phyloP scores from a whole-genome alignment of 2,888 invertebrate species.

The Celastrina argiolus region DNA sequence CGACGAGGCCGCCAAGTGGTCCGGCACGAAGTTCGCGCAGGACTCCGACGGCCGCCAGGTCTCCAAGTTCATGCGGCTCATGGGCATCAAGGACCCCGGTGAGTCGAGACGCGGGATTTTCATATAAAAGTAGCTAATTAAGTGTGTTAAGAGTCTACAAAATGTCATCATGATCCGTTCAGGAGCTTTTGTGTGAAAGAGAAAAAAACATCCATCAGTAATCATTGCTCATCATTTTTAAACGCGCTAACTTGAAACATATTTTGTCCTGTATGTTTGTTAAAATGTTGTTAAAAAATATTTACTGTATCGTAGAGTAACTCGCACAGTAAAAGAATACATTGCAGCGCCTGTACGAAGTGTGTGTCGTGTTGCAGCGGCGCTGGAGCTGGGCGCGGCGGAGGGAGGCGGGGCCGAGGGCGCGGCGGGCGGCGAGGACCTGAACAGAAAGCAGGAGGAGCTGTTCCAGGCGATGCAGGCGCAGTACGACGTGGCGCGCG shows the following conservation, averaged over 20 bases:
- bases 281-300: no score
- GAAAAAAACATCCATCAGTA: no score
- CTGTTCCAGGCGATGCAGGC: constrained; percentile 96
- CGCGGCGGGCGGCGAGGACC: constrained; percentile 64
- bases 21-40: constrained; percentile 90
- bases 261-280: no score
- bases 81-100: constrained; percentile 91
- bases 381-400: not conserved
- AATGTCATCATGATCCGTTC: no score
- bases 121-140: no score
- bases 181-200: no score
- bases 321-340: no score
- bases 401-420: constrained; percentile 30
- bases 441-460: constrained; percentile 86
- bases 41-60: constrained; percentile 95
- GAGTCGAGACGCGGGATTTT: constrained; percentile 15
- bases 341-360: no score
- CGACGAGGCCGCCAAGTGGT: constrained; percentile 82
- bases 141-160: no score
- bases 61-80: constrained; percentile 96
- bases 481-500: constrained; percentile 96
- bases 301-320: no score
- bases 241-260: no score
- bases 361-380: not conserved
- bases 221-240: no score